These are phyloP conservation scores for Microcebus lehilahytsara DNA, from an alignment of 2,113 vertebrate genomes.

Conservation along the genomic window DNA sequence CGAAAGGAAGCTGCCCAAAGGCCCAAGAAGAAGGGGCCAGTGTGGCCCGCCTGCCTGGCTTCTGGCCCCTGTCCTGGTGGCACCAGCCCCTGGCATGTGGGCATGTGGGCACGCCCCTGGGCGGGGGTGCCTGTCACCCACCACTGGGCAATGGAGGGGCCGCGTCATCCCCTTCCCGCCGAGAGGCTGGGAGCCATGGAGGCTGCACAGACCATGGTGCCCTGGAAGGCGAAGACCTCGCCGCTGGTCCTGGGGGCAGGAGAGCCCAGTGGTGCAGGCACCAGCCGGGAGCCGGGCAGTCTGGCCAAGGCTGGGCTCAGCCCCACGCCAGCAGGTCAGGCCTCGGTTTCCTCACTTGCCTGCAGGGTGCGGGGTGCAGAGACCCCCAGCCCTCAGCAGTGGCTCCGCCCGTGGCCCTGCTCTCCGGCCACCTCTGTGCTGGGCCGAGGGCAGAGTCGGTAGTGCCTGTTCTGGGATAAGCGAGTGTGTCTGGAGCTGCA, in stretches of 20 bases:
- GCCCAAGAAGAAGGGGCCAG: accelerated
- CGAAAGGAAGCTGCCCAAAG: background rate
- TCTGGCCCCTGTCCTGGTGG: background rate
- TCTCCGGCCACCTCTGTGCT: accelerated
- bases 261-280: too few relatives aligned
- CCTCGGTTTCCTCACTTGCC: background rate
- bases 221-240: accelerated
- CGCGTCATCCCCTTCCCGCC: accelerated
- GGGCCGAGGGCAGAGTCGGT: background rate
- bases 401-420: accelerated
- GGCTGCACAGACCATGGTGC: background rate
- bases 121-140: background rate
- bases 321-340: too few relatives aligned
- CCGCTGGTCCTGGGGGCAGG: background rate
- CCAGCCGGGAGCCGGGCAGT: accelerated
- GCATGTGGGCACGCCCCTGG: accelerated
- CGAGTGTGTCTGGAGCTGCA: background rate
- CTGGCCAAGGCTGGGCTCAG: accelerated
- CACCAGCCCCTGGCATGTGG: accelerated
- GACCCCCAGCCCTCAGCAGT: accelerated
- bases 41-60: background rate
- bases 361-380: accelerated
- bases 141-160: accelerated
- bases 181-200: background rate
- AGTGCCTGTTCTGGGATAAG: background rate